Conservation (phyloP, 2,888 invertebrate species). For the Troglohyphantes excavatus region DNA sequence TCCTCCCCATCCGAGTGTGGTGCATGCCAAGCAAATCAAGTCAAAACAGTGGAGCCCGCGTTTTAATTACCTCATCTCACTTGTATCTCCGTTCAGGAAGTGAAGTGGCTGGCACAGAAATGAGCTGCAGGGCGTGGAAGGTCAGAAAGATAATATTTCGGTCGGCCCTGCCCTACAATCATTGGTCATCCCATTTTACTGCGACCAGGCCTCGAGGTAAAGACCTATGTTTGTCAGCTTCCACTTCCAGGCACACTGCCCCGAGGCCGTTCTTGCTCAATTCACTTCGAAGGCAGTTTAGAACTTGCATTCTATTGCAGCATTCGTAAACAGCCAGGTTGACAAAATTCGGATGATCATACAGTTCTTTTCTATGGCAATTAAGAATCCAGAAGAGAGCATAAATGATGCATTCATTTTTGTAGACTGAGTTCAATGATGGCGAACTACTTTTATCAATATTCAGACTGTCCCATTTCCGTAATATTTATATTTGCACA, state of each 20-base stretch:
- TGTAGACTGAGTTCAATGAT: too few species aligned
- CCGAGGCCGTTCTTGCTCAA: conserved; percentile 1
- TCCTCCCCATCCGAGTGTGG: conserved; percentile 10
- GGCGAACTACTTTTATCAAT: too few species aligned
- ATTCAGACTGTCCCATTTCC: too few species aligned
- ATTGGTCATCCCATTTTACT: conserved; percentile 63
- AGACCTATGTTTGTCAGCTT: conserved; percentile 28
- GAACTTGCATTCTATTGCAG: not conserved
- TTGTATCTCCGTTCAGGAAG: conserved; percentile 62
- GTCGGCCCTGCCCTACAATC: conserved; percentile 65
- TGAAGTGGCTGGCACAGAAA: conserved; percentile 22
- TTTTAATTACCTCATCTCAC: conserved; percentile 56
- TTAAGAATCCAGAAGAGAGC: conserved; percentile 1
- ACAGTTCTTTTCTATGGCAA: not conserved
- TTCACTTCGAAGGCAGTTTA: conserved; percentile 26
- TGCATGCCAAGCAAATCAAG: conserved; percentile 4
- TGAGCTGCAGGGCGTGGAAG: conserved; percentile 53
- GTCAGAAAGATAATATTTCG: conserved; percentile 64
- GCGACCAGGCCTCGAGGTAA: conserved; percentile 7
- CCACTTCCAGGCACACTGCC: conserved; percentile 1
- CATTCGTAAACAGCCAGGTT: not conserved
- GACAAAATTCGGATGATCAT: conserved; percentile 1
- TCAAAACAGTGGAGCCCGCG: conserved; percentile 14
- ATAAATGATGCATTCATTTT: conserved; percentile 12
- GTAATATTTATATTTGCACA: too few species aligned